A percentile compares a stretch with the other conserved stretches of the same genome.
phyloP scores from a whole-genome alignment of 2,888 invertebrate species.

The Drosophila buzzatii region DNA sequence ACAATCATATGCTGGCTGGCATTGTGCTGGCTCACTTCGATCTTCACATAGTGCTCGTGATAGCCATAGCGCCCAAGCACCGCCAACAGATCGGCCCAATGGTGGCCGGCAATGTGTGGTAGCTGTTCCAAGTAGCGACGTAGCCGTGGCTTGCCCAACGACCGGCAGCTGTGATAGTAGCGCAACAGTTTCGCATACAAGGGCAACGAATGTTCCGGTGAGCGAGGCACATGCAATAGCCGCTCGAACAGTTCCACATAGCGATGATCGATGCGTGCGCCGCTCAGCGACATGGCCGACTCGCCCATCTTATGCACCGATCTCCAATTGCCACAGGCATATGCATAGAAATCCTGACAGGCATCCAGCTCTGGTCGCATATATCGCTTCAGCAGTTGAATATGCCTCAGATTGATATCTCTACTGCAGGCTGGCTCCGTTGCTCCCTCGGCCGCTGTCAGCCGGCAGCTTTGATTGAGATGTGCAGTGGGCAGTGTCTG shows the following conservation, averaged over 20 bases:
- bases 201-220: slow-evolving; percentile 38
- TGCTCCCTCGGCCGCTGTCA: background rate
- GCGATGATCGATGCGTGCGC: slow-evolving; percentile 58
- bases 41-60: slow-evolving; percentile 65
- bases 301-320: slow-evolving; percentile 37
- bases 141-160: slow-evolving; percentile 33
- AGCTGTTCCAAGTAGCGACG: slow-evolving; percentile 62
- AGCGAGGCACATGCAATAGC: slow-evolving; percentile 21
- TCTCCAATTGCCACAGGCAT: slow-evolving; percentile 78
- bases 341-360: slow-evolving; percentile 73
- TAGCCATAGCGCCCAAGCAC: slow-evolving; percentile 74
- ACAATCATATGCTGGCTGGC: slow-evolving; percentile 58
- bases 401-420: slow-evolving; percentile 62
- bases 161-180: slow-evolving; percentile 67
- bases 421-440: slow-evolving; percentile 49
- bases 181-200: slow-evolving; percentile 64
- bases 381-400: slow-evolving; percentile 58
- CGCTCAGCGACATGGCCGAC: slow-evolving; percentile 69
- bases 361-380: slow-evolving; percentile 66
- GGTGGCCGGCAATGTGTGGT: slow-evolving; percentile 13
- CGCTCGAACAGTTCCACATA: slow-evolving; percentile 62
- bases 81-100: slow-evolving; percentile 70
- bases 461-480: slow-evolving; percentile 66
- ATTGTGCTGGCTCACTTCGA: slow-evolving; percentile 67
- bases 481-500: slow-evolving; percentile 44